These are phyloP conservation scores for Monochamus saltuarius DNA, from an alignment of 1,140 invertebrate genomes.

Conservation along the genomic window DNA sequence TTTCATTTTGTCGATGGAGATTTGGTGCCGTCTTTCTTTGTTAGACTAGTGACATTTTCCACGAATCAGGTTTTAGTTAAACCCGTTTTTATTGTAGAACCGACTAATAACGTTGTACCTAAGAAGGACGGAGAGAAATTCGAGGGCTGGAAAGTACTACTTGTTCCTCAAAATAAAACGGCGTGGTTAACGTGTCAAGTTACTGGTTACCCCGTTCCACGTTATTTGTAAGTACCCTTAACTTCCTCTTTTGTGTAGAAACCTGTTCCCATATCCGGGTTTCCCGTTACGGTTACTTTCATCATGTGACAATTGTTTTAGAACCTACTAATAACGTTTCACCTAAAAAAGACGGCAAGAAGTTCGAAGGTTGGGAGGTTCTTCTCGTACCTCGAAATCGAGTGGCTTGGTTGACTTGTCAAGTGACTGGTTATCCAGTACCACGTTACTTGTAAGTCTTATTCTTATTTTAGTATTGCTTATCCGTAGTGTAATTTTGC, in stretches of 20 bases:
- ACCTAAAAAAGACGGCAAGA: constrained; percentile 62
- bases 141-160: constrained; percentile 67
- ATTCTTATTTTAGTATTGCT: not conserved
- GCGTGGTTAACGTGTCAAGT: constrained; percentile 68
- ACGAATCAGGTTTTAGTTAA: not conserved
- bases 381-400: constrained; percentile 60
- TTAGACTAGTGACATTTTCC: constrained; percentile 8
- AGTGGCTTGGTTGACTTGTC: constrained; percentile 64
- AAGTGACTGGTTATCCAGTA: constrained; percentile 66
- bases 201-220: constrained; percentile 66
- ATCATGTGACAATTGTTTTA: constrained; percentile 35
- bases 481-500: not conserved
- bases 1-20: not conserved
- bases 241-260: constrained; percentile 17
- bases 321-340: constrained; percentile 54
- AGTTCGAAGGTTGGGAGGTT: constrained; percentile 68
- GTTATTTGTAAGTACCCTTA: constrained; percentile 61
- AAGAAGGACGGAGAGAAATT: constrained; percentile 66
- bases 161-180: constrained; percentile 57
- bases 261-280: constrained; percentile 25
- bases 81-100: constrained; percentile 49
- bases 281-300: not conserved
- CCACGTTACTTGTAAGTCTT: constrained; percentile 64
- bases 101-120: constrained; percentile 55
- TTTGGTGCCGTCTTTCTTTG: constrained; percentile 24